Base-by-base conservation (phyloP, 2,888 invertebrate genomes). In the Venusia cambrica region DNA sequence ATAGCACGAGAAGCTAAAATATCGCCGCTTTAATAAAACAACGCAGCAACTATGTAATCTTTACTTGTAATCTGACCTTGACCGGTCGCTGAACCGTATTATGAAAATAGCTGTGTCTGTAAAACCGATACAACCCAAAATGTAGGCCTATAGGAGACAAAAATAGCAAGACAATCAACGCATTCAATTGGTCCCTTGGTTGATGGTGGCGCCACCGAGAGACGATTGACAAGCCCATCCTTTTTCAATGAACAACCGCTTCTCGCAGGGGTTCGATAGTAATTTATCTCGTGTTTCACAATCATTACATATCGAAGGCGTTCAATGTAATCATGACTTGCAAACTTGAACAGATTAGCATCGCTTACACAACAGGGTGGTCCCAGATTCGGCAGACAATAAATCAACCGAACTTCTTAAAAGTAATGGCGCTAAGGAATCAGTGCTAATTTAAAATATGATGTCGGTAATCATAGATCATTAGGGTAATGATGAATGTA, bases 91-190 rank as follows among this genome's bases (percentile, higher is more conserved):
- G 28, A 29, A 38, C 33, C 6, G 11, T 9, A 18, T 22, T 14
- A 18, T 4, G 7, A n/a, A 5, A 16, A 11, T 25, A 27, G 12
- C 12, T 11, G 15, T 13, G 17, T 13, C 11, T n/a, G n/a, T n/a
- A n/a, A n/a, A n/a, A n/a, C n/a, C n/a, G n/a, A n/a, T n/a, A n/a
- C n/a, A n/a, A n/a, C n/a, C n/a, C n/a, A n/a, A n/a, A n/a, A n/a
- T n/a, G n/a, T n/a, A n/a, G n/a, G n/a, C n/a, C n/a, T n/a, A n/a
- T n/a, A n/a, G n/a, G n/a, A n/a, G n/a, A n/a, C n/a, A n/a, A n/a
- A n/a, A 26, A 28, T 31, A 37, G 17, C 24, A 15, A 27, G 36
- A 44, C 41, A 26, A 44, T 47, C 47, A 39, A 32, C 25, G 25
- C 29, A 11, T 21, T 11, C 37, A 41, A 48, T 48, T 26, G 29